Base-by-base conservation (phyloP, 2,888 invertebrate species). In the Vanessa cardui region DNA sequence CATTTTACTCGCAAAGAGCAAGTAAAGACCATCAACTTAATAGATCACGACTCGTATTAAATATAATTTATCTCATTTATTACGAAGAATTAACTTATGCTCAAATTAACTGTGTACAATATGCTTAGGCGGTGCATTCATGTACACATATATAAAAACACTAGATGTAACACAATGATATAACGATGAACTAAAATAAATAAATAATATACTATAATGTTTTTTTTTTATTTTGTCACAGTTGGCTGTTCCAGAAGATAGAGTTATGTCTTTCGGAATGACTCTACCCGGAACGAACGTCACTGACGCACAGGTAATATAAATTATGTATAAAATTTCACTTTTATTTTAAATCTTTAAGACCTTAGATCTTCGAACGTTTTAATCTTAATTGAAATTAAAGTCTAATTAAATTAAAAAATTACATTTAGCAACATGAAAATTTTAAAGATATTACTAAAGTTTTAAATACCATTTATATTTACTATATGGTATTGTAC, bases 201-300 rank as follows among this genome's bases (percentile, higher is more conserved):
- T 3, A 39, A 39, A 12, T 12, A 39, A 12, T 1, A 39, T 3
- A 12, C 12, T 50, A 21, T 31, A 54, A 31, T 2, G 18, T 12
- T 58, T 0, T 46, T 68, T 68, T 5, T 61, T 0, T 46, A 67
- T 67, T 74, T 75, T 72, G 62, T 78, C 83, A 26, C 80, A 94
- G 94, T 94, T 94, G 47, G 84, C 95, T 74, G 94, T 95, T 0
- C 94, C 95, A 0, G 93, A 94, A 6, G 73, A 80, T 0, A 78
- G 87, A 9, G 93, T 94, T 21, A 82, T 82, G 0, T 78, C 77
- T 1, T 89, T 97, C 45, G 97, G 97, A 0, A 94, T 94, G 62
- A 96, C 97, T 0, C 74, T 85, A 0, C 94, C 96, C 0, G 90
- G 92, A n/a, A 4, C 62, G 61, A 62, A 88, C 1, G 82, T 98